Percentiles rank a stretch among this genome's conserved stretches.
Conservation (phyloP, 2,888 invertebrate species). For the Sceliomorpha sp. region DNA sequence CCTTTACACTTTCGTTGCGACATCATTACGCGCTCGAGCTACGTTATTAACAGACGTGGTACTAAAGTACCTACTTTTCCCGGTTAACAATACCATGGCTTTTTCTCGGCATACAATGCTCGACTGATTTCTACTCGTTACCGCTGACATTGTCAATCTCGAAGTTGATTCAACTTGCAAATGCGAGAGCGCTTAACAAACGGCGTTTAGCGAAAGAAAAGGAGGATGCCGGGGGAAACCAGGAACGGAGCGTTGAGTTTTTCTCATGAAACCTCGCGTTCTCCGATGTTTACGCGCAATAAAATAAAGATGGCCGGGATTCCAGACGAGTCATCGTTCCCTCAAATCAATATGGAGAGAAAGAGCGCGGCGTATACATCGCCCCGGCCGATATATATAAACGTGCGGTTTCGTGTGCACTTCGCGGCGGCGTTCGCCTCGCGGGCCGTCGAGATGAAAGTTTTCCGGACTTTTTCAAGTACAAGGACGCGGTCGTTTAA, state of each 20-base stretch:
- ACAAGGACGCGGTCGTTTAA: slow-evolving; percentile 42
- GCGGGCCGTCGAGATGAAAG: background rate
- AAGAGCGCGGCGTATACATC: background rate
- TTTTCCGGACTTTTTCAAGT: slow-evolving; percentile 43
- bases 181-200: background rate
- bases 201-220: background rate
- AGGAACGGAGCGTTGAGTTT: slow-evolving; percentile 10
- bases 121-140: too few relatives aligned
- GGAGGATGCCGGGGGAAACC: background rate
- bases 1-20: too few relatives aligned
- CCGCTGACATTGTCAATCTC: too few relatives aligned
- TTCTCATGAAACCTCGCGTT: slow-evolving; percentile 11
- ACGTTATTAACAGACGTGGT: too few relatives aligned
- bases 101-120: too few relatives aligned
- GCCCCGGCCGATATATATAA: slow-evolving; percentile 29
- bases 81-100: too few relatives aligned
- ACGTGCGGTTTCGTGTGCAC: slow-evolving; percentile 26
- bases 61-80: too few relatives aligned
- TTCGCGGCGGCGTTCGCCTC: slow-evolving; percentile 8
- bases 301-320: slow-evolving; percentile 12
- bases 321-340: slow-evolving; percentile 11
- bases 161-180: too few relatives aligned
- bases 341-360: slow-evolving; percentile 28
- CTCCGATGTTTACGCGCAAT: slow-evolving; percentile 11
- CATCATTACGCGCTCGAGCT: too few relatives aligned